phyloP scores from a whole-genome alignment of 2,888 invertebrate genomes.

The Meiosimyza decipiens region DNA sequence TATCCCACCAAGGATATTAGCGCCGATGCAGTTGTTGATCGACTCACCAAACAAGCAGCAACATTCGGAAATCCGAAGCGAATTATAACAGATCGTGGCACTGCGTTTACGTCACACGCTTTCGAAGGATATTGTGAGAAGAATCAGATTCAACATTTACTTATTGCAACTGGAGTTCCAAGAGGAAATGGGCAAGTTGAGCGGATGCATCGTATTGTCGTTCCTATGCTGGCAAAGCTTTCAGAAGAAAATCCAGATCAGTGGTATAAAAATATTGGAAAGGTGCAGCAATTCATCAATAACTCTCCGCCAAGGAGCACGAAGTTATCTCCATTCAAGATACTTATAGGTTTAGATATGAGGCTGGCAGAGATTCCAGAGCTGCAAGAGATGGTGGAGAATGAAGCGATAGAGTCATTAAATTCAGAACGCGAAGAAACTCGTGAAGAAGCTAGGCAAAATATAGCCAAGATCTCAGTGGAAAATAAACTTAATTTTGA shows the following conservation, averaged over 20 bases:
- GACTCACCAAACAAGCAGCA: too few species aligned
- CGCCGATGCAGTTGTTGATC: too few species aligned
- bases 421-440: slow-evolving; percentile 13
- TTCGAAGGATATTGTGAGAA: slow-evolving; percentile 45
- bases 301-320: slow-evolving; percentile 21
- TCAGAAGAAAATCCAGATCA: not conserved
- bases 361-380: not conserved
- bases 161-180: slow-evolving; percentile 38
- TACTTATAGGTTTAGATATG: slow-evolving; percentile 10
- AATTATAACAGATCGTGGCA: too few species aligned
- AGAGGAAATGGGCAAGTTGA: too few species aligned
- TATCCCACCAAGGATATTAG: too few species aligned
- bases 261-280: slow-evolving; percentile 1
- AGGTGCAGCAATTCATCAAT: not conserved
- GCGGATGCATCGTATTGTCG: too few species aligned
- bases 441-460: slow-evolving; percentile 15
- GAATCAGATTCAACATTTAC: slow-evolving; percentile 31
- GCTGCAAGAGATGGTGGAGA: not conserved
- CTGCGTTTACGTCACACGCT: too few species aligned
- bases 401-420: slow-evolving; percentile 6
- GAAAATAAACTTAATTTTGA: slow-evolving; percentile 20
- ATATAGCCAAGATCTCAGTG: slow-evolving; percentile 24
- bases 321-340: slow-evolving; percentile 16
- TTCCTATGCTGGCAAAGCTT: not conserved
- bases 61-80: too few species aligned